Evolutionary conservation across 1,140 invertebrate genomes (phyloP).

Genomic region (Drosophila melanica): DNA sequence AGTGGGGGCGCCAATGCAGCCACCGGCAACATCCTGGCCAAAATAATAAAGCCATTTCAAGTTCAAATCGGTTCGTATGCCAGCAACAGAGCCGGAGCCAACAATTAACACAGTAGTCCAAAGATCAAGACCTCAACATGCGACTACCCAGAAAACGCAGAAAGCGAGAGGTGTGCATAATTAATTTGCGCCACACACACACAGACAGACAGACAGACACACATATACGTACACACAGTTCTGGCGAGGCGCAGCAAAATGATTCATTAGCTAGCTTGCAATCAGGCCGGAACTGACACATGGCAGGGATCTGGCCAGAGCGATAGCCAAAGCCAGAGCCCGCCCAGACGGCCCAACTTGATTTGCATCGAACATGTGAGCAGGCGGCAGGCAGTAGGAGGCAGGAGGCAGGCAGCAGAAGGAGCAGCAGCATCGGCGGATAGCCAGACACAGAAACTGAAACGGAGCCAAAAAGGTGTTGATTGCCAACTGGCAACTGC

Average conservation of each 20-base stretch:
- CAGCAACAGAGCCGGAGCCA: constrained; percentile 27
- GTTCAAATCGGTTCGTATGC: constrained; percentile 72
- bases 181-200: constrained; percentile 66
- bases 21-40: constrained; percentile 44
- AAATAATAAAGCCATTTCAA: constrained; percentile 79
- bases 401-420: neutral
- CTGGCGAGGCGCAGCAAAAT: constrained; percentile 50
- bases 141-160: constrained; percentile 42
- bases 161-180: constrained; percentile 75
- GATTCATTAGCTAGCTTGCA: constrained; percentile 75
- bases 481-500: constrained; percentile 65
- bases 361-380: constrained; percentile 79
- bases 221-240: constrained; percentile 27
- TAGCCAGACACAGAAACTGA: constrained; percentile 8
- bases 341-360: constrained; percentile 48
- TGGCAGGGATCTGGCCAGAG: constrained; percentile 32
- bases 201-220: constrained; percentile 4
- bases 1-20: constrained; percentile 48
- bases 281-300: constrained; percentile 79
- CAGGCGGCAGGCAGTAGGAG: constrained; percentile 14
- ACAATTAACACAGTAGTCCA: constrained; percentile 81
- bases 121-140: constrained; percentile 76
- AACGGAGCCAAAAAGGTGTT: constrained; percentile 56
- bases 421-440: neutral
- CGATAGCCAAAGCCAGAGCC: constrained; percentile 26